These are phyloP conservation scores for Ferrisia virgata DNA, from an alignment of 2,888 invertebrate genomes.

Conservation along the genomic window DNA sequence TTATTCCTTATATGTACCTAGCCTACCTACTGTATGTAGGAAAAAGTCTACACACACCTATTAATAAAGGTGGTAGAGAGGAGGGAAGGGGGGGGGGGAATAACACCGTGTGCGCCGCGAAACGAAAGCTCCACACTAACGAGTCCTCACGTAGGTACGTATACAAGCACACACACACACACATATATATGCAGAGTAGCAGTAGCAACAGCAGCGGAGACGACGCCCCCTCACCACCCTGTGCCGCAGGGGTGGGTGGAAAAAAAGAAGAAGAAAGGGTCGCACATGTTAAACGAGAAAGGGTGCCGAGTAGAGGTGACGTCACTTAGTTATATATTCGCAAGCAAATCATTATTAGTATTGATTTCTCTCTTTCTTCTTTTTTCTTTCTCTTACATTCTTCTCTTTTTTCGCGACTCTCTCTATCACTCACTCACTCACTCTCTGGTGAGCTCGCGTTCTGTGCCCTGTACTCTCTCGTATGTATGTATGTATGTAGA, in stretches of 20 bases:
- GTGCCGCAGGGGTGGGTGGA: background rate
- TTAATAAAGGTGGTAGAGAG: slow-evolving; percentile 32
- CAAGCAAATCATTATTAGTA: slow-evolving; percentile 46
- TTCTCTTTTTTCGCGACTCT: background rate
- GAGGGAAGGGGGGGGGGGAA: background rate
- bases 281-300: slow-evolving; percentile 34
- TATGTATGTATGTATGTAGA: background rate
- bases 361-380: slow-evolving; percentile 40
- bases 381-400: background rate
- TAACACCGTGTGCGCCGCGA: background rate
- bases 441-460: no score
- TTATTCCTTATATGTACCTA: no score
- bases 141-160: background rate
- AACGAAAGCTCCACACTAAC: background rate
- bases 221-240: background rate
- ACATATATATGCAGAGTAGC: background rate
- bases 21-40: no score
- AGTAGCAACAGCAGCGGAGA: background rate
- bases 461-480: background rate
- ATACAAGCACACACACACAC: background rate
- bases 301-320: slow-evolving; percentile 44
- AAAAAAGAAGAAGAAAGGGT: slow-evolving; percentile 32
- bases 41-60: slow-evolving; percentile 40
- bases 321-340: slow-evolving; percentile 46
- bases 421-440: background rate